These are phyloP conservation scores for Apostichopus californicus DNA, from an alignment of 35 echinoderm and acorn worm species.

Conservation along the genomic window DNA sequence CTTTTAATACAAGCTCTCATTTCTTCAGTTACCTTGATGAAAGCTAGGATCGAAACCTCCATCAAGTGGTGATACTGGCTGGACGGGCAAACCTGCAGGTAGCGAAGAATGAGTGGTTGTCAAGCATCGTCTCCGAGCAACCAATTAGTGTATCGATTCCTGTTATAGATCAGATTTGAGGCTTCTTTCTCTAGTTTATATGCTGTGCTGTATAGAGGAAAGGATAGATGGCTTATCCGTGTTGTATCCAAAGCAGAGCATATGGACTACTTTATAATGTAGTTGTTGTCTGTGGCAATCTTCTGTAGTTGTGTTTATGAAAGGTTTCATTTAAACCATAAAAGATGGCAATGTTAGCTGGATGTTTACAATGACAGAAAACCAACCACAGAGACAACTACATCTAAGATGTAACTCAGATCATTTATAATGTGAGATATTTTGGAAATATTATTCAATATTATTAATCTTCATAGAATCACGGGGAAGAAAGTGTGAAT, in stretches of 20 bases:
- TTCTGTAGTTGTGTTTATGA: constrained; percentile 2
- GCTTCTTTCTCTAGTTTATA: background rate
- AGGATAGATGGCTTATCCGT: too few relatives aligned
- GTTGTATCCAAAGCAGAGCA: background rate
- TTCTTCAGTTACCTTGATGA: constrained; percentile 33
- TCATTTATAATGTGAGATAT: too few relatives aligned
- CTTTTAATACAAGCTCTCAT: constrained; percentile 2
- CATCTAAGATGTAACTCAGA: background rate
- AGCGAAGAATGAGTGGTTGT: constrained; percentile 13
- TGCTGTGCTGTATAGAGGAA: too few relatives aligned
- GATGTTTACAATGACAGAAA: background rate
- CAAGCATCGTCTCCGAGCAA: constrained; percentile 8
- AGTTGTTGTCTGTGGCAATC: background rate
- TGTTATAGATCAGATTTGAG: background rate
- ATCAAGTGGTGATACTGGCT: constrained; percentile 9
- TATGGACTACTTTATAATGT: background rate
- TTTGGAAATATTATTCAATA: too few relatives aligned
- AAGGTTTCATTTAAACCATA: constrained; percentile 31
- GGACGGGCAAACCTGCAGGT: background rate
- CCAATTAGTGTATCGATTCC: background rate
- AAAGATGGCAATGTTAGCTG: constrained; percentile 16
- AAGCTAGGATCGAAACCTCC: constrained; percentile 38
- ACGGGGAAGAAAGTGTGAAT: too few relatives aligned
- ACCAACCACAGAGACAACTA: background rate
- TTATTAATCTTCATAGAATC: too few relatives aligned